Evolutionary conservation across 2,113 vertebrate species (phyloP), one percentile per base, ranked within the genome.

Genomic region (Bos indicus): DNA sequence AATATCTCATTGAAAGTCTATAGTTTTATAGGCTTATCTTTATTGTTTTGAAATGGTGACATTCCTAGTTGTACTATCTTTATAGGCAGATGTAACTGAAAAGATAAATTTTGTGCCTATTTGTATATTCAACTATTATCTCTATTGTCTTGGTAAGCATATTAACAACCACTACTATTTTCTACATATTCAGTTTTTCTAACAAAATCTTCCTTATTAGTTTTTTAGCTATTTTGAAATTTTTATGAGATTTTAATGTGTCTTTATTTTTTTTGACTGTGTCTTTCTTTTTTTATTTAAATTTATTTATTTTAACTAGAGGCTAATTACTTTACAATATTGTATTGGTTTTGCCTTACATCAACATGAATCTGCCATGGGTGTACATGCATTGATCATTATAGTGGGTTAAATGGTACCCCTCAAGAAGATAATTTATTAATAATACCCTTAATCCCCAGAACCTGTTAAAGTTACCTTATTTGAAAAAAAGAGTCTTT

Each of bases 21-120:
- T 95, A 92, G 83, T 84, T 84, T 95, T 60, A 83, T 91, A 87
- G n/a, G 33, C 3, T 88, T 97, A 26, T 85, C 40, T 74, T 93
- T 91, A n/a, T n/a, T 95, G 78, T 88, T 91, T 95, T 71, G 88
- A 91, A 80, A 64, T 85, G 95, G 6, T 71, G 43, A 82, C 17
- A 52, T 40, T 88, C 14, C 90, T 78, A 78, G 56, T 84, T 96
- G 3, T 84, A 83, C 33, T 40, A 89, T 89, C 7, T 81, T 81
- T 81, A 54, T 81, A 81, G 59, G 59, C 21, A 89, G n/a, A 90
- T 64, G 14, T 94, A 54, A 14, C 33, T 92, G 14, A 95, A 80
- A 51, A 91, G 33, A 51, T 78, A 16, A 71, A 88, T 81, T 81
- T 71, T 94, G 16, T 93, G 25, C 74, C 23, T 6, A 71, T 46